These are phyloP conservation scores for Pteronura brasiliensis DNA, from an alignment of 2,113 vertebrate species.

Conservation along the genomic window DNA sequence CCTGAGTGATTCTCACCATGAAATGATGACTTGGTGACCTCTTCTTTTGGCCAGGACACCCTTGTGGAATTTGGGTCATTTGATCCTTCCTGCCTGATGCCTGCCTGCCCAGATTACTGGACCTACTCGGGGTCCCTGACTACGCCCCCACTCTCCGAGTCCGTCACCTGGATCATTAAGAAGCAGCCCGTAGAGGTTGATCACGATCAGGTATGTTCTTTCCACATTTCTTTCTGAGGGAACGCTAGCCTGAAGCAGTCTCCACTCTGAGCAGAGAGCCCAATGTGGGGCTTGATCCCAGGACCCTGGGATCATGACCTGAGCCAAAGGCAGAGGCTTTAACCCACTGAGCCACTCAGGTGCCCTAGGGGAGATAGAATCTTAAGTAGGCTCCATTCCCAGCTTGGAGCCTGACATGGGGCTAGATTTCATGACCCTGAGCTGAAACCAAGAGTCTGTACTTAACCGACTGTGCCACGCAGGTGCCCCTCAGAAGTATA, in stretches of 20 bases:
- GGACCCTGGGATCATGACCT: too few species aligned
- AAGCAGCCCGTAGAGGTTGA: slow-evolving; percentile 95
- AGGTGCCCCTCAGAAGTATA: background rate
- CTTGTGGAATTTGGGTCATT: slow-evolving; percentile 91
- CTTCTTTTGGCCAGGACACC: slow-evolving; percentile 82
- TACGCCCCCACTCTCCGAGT: slow-evolving; percentile 93
- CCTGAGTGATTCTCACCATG: background rate
- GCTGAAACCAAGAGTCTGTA: background rate
- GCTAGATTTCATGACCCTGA: background rate
- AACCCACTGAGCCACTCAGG: too few species aligned
- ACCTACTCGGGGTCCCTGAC: slow-evolving; percentile 95
- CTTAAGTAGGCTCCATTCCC: background rate
- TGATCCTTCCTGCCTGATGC: slow-evolving; percentile 89
- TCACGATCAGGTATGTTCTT: slow-evolving; percentile 90
- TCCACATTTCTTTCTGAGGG: background rate
- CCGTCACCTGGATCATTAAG: slow-evolving; percentile 96
- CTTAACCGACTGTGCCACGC: background rate
- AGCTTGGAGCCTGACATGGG: background rate
- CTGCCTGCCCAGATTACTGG: slow-evolving; percentile 93
- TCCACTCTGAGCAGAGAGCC: too few species aligned
- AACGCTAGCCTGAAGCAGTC: background rate
- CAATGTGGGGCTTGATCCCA: too few species aligned
- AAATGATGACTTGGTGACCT: background rate
- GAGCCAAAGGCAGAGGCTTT: too few species aligned
- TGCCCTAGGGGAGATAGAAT: too few species aligned